Percentiles rank a stretch among this genome's conserved stretches.
These are phyloP conservation scores for Condylura cristata DNA, from an alignment of 2,113 vertebrate genomes.

Conservation along the genomic window DNA sequence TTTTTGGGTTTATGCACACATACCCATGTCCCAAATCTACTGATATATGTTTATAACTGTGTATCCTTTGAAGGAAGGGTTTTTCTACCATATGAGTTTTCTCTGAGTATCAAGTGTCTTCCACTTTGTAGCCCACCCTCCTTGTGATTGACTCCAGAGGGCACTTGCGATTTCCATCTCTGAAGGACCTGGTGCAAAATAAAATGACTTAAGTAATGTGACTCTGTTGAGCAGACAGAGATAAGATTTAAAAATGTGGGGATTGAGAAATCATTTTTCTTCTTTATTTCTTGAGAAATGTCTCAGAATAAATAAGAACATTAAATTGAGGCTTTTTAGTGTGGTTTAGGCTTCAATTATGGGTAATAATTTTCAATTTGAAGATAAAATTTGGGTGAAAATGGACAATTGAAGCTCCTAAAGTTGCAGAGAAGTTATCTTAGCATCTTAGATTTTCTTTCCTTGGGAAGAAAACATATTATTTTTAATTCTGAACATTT, in stretches of 20 bases:
- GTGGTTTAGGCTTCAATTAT: slow-evolving; percentile 40
- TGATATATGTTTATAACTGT: neutral
- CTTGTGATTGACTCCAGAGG: slow-evolving; percentile 33
- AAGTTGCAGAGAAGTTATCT: slow-evolving; percentile 37
- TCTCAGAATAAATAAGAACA: slow-evolving; percentile 55
- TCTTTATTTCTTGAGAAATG: slow-evolving; percentile 50
- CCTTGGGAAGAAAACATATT: neutral
- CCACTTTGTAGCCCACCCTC: neutral
- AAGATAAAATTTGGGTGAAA: slow-evolving; percentile 41
- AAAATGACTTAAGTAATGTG: slow-evolving; percentile 19
- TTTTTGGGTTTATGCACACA: neutral
- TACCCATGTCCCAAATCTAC: neutral
- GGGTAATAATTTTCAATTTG: slow-evolving; percentile 47
- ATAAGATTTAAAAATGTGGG: neutral
- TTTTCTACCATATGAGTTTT: neutral
- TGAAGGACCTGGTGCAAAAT: slow-evolving; percentile 1
- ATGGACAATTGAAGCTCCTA: slow-evolving; percentile 14
- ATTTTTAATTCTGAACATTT: neutral
- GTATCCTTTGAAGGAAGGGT: neutral
- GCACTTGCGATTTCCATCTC: slow-evolving; percentile 24
- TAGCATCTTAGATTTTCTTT: slow-evolving; percentile 37
- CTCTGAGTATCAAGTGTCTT: neutral
- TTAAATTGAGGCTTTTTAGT: slow-evolving; percentile 47
- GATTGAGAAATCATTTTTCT: slow-evolving; percentile 39
- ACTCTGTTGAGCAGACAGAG: slow-evolving; percentile 10